Percentiles rank a stretch among this genome's conserved stretches.
Evolutionary conservation across 2,888 invertebrate species (phyloP).

Genomic region (Pimpla rufipes): DNA sequence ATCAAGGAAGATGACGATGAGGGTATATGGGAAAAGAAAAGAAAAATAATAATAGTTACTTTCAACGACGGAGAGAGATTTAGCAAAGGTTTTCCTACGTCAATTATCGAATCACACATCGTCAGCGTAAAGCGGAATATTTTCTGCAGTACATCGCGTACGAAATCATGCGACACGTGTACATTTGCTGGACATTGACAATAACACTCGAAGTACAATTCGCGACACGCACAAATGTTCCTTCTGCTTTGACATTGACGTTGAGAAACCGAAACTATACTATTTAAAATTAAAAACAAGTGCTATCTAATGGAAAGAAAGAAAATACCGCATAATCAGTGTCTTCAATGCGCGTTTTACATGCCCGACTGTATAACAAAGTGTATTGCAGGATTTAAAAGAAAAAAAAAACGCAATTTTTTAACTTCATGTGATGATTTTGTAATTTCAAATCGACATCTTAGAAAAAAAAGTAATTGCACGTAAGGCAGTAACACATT

Average conservation of each 20-base stretch:
- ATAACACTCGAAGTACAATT: constrained; percentile 47
- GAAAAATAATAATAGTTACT: neutral
- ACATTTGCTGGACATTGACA: constrained; percentile 42
- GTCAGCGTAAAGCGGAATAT: constrained; percentile 49
- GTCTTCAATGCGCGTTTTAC: neutral
- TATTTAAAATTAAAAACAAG: neutral
- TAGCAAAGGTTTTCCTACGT: constrained; percentile 17
- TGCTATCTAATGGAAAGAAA: constrained; percentile 39
- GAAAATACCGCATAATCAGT: constrained; percentile 42
- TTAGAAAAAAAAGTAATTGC: constrained; percentile 41
- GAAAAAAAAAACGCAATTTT: too few species aligned
- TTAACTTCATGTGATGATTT: too few species aligned
- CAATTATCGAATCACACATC: constrained; percentile 52
- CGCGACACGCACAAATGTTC: constrained; percentile 43
- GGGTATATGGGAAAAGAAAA: constrained; percentile 7
- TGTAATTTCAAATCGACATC: too few species aligned
- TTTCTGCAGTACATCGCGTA: constrained; percentile 30
- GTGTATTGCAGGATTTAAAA: too few species aligned
- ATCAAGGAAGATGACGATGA: constrained; percentile 31
- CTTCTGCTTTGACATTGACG: constrained; percentile 23
- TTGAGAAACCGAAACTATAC: constrained; percentile 34
- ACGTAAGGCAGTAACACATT: constrained; percentile 2
- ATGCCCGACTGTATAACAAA: neutral
- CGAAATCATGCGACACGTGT: constrained; percentile 22
- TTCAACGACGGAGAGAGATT: neutral